Evolutionary conservation across 2,888 invertebrate genomes (phyloP), one percentile per base, ranked within the genome.

Genomic region (Torymus aiolomorphi): DNA sequence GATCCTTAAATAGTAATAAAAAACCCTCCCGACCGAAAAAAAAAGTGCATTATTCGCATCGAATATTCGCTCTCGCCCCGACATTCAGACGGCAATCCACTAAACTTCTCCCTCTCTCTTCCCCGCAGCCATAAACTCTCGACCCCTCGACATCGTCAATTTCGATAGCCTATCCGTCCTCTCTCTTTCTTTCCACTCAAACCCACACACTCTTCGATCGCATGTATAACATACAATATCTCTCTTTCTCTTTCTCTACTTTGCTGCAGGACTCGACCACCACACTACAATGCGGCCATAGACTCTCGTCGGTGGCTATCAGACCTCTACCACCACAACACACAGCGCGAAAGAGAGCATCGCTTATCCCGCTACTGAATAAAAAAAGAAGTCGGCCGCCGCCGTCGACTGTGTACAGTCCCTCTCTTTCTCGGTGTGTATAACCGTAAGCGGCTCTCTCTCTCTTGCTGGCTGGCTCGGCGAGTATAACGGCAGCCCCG

Each of bases 401-500:
- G 67, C 11, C 14, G 5, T 10, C 57, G 56, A 1, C 16, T 16
- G 59, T 52, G 49, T 56, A 31, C 57, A 42, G 52, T 52, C 42
- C 57, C 54, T 65, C 14, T 62, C 14, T 59, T 57, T 70, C 24
- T 56, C 18, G 12, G 18, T 42, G 66, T 71, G 51, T 70, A 73
- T 61, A 74, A 77, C 77, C 77, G 77, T 77, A 73, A 74, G 80
- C 80, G 72, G 75, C 16, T 54, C 42, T 42, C 42, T 31, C 31
- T 31, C 31, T 31, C 31, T 31, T 3, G 3, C 31, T 31, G 2
- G 2, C 24, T 24, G 31, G 42, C 51, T 20, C 31, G 54, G 69
- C 70, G 77, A 57, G 70, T 77, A 72, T 77, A 80, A 80, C 80
- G 78, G 80, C 77, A 81, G 78, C 80, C 80, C 80, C 52, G 80